Percentiles rank a stretch among this genome's conserved stretches.
Evolutionary conservation across 2,797 vertebrate genomes (phyloP).

Genomic region (Thripadectes ignobilis): DNA sequence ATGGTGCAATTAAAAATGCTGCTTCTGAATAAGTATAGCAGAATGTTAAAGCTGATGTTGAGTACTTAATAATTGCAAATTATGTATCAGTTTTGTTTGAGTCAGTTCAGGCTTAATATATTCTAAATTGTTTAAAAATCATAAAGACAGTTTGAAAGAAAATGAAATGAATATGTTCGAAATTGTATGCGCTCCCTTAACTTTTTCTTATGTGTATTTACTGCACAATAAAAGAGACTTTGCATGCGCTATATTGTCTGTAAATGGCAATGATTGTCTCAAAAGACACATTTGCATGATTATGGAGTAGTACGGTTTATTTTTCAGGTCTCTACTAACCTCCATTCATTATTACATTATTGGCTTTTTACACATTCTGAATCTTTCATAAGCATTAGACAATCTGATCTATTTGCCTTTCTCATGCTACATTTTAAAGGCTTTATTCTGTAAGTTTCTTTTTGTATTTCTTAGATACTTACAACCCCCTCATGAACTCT

Average conservation of each 20-base stretch:
- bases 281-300: conserved; percentile 55
- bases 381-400: conserved; percentile 10
- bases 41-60: conserved; percentile 42
- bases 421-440: background rate
- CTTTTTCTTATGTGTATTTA: conserved; percentile 69
- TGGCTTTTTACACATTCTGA: conserved; percentile 12
- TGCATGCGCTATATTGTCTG: conserved; percentile 70
- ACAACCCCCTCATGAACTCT: background rate
- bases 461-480: background rate
- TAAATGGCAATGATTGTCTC: conserved; percentile 68
- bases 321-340: conserved; percentile 43
- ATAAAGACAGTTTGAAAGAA: conserved; percentile 9
- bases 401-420: background rate
- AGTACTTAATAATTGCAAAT: conserved; percentile 29
- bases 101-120: conserved; percentile 32
- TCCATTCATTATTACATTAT: background rate
- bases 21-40: conserved; percentile 42
- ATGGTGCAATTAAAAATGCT: conserved; percentile 45
- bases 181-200: conserved; percentile 58
- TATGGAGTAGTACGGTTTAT: conserved; percentile 32
- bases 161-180: conserved; percentile 53
- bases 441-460: background rate
- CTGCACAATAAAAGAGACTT: conserved; percentile 72
- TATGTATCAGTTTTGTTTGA: conserved; percentile 53
- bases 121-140: conserved; percentile 58